Conservation (phyloP, 1,140 invertebrate species). For the Eriocheir sinensis region DNA sequence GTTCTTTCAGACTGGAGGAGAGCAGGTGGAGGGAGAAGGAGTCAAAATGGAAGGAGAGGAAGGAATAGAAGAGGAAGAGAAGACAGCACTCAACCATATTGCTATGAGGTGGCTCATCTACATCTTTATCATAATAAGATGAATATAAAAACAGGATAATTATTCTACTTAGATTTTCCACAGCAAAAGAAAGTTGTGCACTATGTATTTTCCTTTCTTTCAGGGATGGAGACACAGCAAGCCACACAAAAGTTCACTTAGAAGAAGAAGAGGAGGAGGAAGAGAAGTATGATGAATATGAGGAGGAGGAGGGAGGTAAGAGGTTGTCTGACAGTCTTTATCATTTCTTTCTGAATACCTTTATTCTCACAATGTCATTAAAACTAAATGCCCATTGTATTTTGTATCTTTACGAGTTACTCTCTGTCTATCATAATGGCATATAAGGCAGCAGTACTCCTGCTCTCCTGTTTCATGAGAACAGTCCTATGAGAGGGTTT, state of each 20-base stretch:
- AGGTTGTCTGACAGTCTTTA: background rate
- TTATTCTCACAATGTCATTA: too few species aligned
- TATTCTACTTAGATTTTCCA: background rate
- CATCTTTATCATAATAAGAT: too few species aligned
- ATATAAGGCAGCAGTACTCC: too few species aligned
- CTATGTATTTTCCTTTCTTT: background rate
- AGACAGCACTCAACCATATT: constrained; percentile 81
- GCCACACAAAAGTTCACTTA: constrained; percentile 87
- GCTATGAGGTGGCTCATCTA: constrained; percentile 85
- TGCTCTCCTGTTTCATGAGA: too few species aligned
- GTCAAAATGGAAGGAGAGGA: constrained; percentile 67
- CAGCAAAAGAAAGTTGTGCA: background rate
- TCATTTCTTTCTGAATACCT: too few species aligned
- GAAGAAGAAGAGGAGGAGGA: constrained; percentile 82
- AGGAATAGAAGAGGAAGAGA: constrained; percentile 71
- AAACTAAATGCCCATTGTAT: too few species aligned
- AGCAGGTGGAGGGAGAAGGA: constrained; percentile 46
- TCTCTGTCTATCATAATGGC: too few species aligned
- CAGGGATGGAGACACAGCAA: constrained; percentile 86
- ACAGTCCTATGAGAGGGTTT: too few species aligned
- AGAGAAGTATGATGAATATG: constrained; percentile 81
- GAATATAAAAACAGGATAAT: background rate
- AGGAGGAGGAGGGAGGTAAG: constrained; percentile 67
- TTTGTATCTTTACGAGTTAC: too few species aligned
- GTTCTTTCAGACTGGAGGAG: background rate